Evolutionary conservation across 2,797 vertebrate genomes (phyloP).

Genomic region (Iguana delicatissima): DNA sequence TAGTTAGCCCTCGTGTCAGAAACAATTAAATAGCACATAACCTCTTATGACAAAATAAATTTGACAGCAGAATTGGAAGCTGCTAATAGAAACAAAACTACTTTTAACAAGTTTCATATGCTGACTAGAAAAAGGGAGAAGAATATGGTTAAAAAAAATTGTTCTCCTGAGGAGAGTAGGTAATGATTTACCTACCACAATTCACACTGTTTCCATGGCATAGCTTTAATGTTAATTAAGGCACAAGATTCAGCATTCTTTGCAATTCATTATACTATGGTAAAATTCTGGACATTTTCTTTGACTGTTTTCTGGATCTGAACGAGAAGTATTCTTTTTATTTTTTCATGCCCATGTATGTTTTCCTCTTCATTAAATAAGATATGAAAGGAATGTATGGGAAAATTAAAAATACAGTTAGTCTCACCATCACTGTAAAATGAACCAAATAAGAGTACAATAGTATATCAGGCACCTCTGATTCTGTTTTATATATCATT

Average conservation of each 20-base stretch:
- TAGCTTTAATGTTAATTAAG: constrained; percentile 3
- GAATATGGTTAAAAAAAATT: neutral
- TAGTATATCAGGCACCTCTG: neutral
- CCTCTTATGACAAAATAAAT: constrained; percentile 10
- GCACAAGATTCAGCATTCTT: neutral
- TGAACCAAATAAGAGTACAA: neutral
- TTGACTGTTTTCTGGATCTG: neutral
- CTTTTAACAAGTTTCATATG: neutral
- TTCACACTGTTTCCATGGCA: neutral
- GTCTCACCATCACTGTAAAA: neutral
- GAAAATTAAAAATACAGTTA: neutral
- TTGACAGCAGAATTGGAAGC: constrained; percentile 10
- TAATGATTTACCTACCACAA: constrained; percentile 12
- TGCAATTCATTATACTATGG: neutral
- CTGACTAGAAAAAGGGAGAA: neutral
- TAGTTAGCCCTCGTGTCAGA: constrained; percentile 7
- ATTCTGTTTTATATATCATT: neutral
- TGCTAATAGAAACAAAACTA: constrained; percentile 15
- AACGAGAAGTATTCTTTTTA: neutral
- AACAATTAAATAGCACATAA: constrained; percentile 5
- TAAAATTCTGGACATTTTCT: neutral
- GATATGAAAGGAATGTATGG: neutral
- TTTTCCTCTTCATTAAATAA: neutral
- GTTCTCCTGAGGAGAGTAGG: neutral
- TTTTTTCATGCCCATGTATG: neutral